These are phyloP conservation scores for Monarcha castaneiventris DNA, from an alignment of 2,113 vertebrate species.

Conservation along the genomic window DNA sequence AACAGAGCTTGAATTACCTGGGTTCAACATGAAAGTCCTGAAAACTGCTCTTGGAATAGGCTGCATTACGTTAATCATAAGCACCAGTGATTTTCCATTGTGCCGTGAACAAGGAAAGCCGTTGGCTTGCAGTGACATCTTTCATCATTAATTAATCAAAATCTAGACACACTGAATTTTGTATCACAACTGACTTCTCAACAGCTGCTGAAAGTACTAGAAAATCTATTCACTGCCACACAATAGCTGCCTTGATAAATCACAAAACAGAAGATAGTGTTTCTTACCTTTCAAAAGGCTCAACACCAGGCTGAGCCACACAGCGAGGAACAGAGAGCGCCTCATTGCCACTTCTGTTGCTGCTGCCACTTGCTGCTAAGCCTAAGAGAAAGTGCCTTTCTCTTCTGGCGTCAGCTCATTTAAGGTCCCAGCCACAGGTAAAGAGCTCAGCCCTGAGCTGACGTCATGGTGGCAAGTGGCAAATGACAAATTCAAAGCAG, in stretches of 20 bases:
- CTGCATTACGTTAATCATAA: constrained; percentile 43
- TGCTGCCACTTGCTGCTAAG: background rate
- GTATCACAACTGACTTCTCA: background rate
- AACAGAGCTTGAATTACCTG: constrained; percentile 26
- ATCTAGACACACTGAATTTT: background rate
- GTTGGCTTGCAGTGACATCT: background rate
- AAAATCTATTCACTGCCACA: background rate
- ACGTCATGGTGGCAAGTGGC: constrained; percentile 61
- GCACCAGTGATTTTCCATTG: constrained; percentile 9
- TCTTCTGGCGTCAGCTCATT: background rate
- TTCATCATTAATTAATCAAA: constrained; percentile 38
- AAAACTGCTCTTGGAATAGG: background rate
- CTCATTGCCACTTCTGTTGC: constrained; percentile 61
- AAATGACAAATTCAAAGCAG: constrained; percentile 29
- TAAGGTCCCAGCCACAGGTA: constrained; percentile 56
- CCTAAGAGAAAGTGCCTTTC: constrained; percentile 42
- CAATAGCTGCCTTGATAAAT: constrained; percentile 32
- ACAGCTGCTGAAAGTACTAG: background rate
- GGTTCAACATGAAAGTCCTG: background rate
- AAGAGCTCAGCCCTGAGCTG: constrained; percentile 64
- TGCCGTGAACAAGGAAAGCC: background rate
- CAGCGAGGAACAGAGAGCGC: background rate
- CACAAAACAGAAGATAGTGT: constrained; percentile 8
- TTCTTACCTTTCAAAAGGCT: constrained; percentile 67
- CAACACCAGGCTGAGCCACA: background rate